Evolutionary conservation across 1,140 invertebrate genomes (phyloP).

Genomic region (Leptopilina clavipes): DNA sequence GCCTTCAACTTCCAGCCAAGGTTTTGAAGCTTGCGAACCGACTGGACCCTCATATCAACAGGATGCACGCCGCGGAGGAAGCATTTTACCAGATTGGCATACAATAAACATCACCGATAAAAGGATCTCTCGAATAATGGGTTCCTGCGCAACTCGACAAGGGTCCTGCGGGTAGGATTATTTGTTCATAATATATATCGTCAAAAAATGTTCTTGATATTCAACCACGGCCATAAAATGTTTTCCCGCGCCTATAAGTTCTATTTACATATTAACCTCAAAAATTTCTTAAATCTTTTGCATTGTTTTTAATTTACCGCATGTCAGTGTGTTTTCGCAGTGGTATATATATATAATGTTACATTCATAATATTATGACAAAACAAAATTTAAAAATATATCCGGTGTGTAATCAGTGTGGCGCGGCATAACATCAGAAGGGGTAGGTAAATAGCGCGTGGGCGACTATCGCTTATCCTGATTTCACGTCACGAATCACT

Average conservation of each 20-base stretch:
- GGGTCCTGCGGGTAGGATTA: constrained; percentile 8
- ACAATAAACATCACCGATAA: constrained; percentile 50
- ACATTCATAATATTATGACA: no score
- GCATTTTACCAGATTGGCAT: constrained; percentile 45
- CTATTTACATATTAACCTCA: no score
- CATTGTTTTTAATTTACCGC: no score
- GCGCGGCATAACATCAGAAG: background rate
- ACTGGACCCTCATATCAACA: constrained; percentile 51
- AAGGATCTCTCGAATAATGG: constrained; percentile 48
- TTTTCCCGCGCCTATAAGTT: background rate
- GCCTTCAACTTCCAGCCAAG: constrained; percentile 62
- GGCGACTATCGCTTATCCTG: background rate
- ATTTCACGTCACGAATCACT: constrained; percentile 15
- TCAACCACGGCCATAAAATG: background rate
- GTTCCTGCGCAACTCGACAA: constrained; percentile 10
- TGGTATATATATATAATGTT: no score
- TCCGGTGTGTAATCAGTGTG: background rate
- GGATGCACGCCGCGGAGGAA: constrained; percentile 48
- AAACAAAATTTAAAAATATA: background rate
- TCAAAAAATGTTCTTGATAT: background rate
- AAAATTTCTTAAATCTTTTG: no score
- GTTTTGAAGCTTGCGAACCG: constrained; percentile 52
- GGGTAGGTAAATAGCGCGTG: background rate
- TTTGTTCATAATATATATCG: background rate
- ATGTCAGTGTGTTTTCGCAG: no score